Conservation (phyloP, 2,797 vertebrate species). For the Hippopotamyrus pictus region DNA sequence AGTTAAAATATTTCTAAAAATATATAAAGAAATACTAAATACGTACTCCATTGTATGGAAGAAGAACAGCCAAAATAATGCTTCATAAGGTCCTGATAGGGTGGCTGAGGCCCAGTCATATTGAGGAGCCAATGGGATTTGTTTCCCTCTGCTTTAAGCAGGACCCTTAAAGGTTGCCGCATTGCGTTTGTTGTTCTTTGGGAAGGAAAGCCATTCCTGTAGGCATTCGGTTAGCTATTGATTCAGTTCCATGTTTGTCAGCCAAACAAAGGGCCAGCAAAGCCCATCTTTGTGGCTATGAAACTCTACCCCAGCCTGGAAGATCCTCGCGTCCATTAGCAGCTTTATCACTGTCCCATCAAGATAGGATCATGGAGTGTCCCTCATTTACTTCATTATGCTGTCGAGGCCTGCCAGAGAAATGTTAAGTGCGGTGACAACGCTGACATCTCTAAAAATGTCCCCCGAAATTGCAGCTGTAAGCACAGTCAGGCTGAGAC, state of each 20-base stretch:
- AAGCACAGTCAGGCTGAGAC: slow-evolving; percentile 11
- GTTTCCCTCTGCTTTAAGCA: background rate
- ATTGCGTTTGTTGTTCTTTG: background rate
- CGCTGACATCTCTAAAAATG: slow-evolving; percentile 27
- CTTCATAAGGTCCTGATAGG: background rate
- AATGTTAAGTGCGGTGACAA: slow-evolving; percentile 28
- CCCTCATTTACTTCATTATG: slow-evolving; percentile 38
- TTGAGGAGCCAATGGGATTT: background rate
- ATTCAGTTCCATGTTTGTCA: slow-evolving; percentile 27
- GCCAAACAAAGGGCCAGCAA: slow-evolving; percentile 34
- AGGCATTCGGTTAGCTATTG: slow-evolving; percentile 18
- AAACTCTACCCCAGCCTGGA: slow-evolving; percentile 35
- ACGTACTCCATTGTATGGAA: background rate
- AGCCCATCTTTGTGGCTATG: slow-evolving; percentile 32
- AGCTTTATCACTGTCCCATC: slow-evolving; percentile 36
- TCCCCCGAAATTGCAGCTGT: slow-evolving; percentile 22
- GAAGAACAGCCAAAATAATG: background rate
- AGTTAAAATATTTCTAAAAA: background rate
- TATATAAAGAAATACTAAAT: background rate
- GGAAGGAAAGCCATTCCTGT: slow-evolving; percentile 10
- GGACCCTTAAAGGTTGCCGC: background rate
- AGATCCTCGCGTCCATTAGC: slow-evolving; percentile 37
- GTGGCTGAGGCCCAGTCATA: background rate
- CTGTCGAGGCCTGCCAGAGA: slow-evolving; percentile 33
- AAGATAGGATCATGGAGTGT: slow-evolving; percentile 33